phyloP scores from a whole-genome alignment of 1,140 invertebrate genomes.

The Solenopsis invicta region DNA sequence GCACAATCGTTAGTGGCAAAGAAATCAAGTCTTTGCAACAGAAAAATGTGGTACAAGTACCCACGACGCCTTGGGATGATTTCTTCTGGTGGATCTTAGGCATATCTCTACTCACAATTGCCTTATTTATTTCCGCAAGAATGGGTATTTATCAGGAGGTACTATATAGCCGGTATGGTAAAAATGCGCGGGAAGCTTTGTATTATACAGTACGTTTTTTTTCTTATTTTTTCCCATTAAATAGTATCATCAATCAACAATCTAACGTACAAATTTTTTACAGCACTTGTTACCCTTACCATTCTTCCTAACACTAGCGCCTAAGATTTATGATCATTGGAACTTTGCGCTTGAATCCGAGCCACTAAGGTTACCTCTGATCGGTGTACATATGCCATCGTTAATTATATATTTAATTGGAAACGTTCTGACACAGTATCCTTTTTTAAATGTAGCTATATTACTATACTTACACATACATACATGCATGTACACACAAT shows the following conservation, averaged over 20 bases:
- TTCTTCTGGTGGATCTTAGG: constrained; percentile 95
- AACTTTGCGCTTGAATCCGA: constrained; percentile 88
- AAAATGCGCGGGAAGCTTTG: constrained; percentile 97
- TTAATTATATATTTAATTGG: constrained; percentile 93
- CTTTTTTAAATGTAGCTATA: constrained; percentile 70
- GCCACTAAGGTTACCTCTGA: constrained; percentile 85
- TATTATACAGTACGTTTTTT: constrained; percentile 92
- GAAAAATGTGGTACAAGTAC: constrained; percentile 71
- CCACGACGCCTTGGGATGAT: constrained; percentile 85
- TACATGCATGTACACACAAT: not conserved
- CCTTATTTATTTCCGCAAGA: constrained; percentile 96
- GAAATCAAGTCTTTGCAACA: constrained; percentile 87
- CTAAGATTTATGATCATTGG: constrained; percentile 93
- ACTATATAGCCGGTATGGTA: constrained; percentile 95
- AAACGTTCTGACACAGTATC: constrained; percentile 97
- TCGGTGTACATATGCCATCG: constrained; percentile 89
- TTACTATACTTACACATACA: not conserved
- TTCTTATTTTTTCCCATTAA: not conserved
- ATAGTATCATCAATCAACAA: not conserved
- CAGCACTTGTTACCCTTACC: constrained; percentile 96
- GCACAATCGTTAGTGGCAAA: constrained; percentile 95
- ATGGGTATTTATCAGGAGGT: constrained; percentile 99
- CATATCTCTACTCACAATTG: constrained; percentile 94
- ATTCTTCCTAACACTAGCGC: constrained; percentile 92
- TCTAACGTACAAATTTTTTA: constrained; percentile 79